These are phyloP conservation scores for Falco peregrinus DNA, from an alignment of 2,797 vertebrate species.

Conservation along the genomic window DNA sequence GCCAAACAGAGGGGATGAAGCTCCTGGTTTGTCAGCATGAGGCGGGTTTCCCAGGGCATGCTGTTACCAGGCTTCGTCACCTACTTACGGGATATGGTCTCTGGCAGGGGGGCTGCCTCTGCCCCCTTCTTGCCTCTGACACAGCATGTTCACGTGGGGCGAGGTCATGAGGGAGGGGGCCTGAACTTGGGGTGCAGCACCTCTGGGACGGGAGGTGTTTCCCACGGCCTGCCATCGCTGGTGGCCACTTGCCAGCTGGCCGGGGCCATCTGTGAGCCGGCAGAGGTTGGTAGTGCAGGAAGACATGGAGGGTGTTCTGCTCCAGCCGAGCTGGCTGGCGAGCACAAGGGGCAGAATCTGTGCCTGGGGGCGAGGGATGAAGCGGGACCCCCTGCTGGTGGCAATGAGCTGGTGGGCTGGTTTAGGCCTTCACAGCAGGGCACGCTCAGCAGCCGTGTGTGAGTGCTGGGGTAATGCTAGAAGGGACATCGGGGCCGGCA, in stretches of 20 bases:
- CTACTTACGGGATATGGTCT: not conserved
- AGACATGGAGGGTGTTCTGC: not conserved
- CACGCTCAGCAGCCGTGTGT: too few species aligned
- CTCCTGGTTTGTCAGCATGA: fast-evolving
- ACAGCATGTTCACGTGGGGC: not conserved
- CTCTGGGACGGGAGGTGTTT: not conserved
- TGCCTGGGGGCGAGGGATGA: not conserved
- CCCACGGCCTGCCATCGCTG: not conserved
- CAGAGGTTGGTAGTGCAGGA: not conserved
- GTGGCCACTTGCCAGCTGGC: fast-evolving
- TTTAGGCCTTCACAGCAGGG: fast-evolving
- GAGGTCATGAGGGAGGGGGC: not conserved
- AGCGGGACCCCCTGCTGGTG: not conserved
- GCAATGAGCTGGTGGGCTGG: not conserved
- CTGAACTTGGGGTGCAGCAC: fast-evolving
- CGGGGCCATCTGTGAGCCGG: fast-evolving
- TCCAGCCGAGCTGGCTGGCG: not conserved
- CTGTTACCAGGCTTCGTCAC: fast-evolving
- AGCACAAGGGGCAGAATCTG: not conserved
- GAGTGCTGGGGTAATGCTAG: not conserved
- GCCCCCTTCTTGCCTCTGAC: not conserved
- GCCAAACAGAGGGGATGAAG: not conserved
- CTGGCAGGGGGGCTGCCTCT: not conserved
- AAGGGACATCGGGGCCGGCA: not conserved
- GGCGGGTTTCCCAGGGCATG: fast-evolving